Evolutionary conservation across 2,797 vertebrate species (phyloP), one percentile per base, ranked within the genome.

Genomic region (Malurus leucopterus): DNA sequence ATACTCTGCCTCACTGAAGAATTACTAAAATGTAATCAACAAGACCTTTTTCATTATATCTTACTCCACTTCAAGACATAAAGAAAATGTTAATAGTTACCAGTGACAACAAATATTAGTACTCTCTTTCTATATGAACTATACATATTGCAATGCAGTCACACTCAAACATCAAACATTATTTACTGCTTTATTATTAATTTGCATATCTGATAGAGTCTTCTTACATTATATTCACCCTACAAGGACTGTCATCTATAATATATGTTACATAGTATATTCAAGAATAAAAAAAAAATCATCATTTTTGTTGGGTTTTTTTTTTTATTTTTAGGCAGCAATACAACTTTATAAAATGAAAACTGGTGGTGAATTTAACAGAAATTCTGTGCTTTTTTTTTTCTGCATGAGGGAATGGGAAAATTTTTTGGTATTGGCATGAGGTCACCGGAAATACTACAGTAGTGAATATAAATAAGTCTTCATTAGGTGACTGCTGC

Each of bases 401-500:
- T n/a, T 51, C 36, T 89, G 41, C 54, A 81, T 77, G 57, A 88
- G 64, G n/a, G 41, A 92, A 57, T 53, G 80, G 76, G 61, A 80
- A 91, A 64, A 21, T 67, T 53, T 84, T 84, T 49, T 49, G 17
- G 65, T 67, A 78, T 63, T 92, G 64, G 88, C 38, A 51, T 55
- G 74, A 90, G 69, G 73, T 94, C 84, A 91, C 88, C 2, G 0
- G 86, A 93, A 95, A 95, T 76, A 84, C 68, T 78, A 63, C 50
- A 44, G 47, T 6, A 54, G 29, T 84, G 79, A 93, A 90, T 92
- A 80, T 50, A 81, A 94, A 90, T 43, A 93, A 59, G 47, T 62
- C 53, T 89, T 92, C 84, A 80, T 79, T 88, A 94, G 76, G 84
- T 93, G 84, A 68, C 65, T 91, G 76, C 61, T 86, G 65, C 57